These are phyloP conservation scores for Catocala fraxini DNA, from an alignment of 2,888 invertebrate species.

Conservation along the genomic window DNA sequence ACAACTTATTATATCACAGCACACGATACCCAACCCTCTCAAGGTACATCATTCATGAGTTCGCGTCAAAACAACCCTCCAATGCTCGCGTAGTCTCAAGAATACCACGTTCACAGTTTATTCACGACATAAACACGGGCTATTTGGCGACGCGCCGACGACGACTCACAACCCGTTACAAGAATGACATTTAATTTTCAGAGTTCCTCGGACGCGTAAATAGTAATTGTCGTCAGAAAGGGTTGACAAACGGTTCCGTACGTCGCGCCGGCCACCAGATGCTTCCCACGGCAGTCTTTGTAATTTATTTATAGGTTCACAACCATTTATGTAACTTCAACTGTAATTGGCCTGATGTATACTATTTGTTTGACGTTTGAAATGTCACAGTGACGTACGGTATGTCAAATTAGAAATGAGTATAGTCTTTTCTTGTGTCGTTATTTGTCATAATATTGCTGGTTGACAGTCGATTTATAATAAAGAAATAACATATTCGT, in stretches of 20 bases:
- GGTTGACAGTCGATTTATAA: background rate
- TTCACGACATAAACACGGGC: conserved; percentile 46
- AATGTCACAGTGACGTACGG: conserved; percentile 10
- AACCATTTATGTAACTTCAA: conserved; percentile 24
- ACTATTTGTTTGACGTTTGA: conserved; percentile 25
- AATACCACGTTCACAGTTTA: conserved; percentile 31
- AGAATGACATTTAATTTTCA: conserved; percentile 64
- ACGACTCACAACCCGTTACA: conserved; percentile 41
- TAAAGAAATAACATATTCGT: background rate
- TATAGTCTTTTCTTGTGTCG: background rate
- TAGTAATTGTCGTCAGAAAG: conserved; percentile 60
- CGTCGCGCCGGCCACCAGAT: conserved; percentile 53
- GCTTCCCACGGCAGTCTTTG: conserved; percentile 59
- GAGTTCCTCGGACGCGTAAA: conserved; percentile 50
- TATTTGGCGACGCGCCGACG: conserved; percentile 39
- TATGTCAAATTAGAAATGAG: conserved; percentile 1
- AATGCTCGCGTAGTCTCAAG: conserved; percentile 7
- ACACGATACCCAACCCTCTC: no score
- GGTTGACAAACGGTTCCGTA: conserved; percentile 66
- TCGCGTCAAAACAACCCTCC: conserved; percentile 6
- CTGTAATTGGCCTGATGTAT: conserved; percentile 33
- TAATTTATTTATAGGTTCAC: conserved; percentile 36
- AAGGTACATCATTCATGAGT: background rate
- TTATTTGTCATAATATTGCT: background rate
- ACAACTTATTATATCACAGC: no score